Conservation (phyloP, 2,888 invertebrate species). For the Oxycera nigricornis region DNA sequence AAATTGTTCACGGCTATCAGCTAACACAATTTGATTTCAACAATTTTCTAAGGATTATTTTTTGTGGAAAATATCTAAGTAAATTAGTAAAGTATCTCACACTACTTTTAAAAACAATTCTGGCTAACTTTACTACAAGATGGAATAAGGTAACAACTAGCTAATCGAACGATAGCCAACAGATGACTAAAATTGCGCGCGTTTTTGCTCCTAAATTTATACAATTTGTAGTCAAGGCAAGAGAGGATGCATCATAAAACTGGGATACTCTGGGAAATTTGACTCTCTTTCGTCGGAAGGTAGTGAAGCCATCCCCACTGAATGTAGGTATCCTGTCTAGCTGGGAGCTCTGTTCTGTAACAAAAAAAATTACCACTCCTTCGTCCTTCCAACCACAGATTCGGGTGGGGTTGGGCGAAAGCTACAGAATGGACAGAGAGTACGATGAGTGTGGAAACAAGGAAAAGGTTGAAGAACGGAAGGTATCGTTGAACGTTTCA, state of each 20-base stretch:
- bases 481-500: neutral
- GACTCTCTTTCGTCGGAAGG: neutral
- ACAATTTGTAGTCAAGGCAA: conserved; percentile 30
- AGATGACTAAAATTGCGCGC: conserved; percentile 47
- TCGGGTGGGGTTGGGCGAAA: too few species aligned
- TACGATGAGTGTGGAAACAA: neutral
- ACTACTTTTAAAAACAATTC: neutral
- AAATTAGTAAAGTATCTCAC: too few species aligned
- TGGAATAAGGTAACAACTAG: conserved; percentile 38
- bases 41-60: neutral
- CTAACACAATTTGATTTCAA: neutral
- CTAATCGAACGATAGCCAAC: conserved; percentile 46
- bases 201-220: conserved; percentile 44
- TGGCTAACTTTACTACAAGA: conserved; percentile 8
- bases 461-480: conserved; percentile 22
- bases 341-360: neutral
- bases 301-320: neutral
- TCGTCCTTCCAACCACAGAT: neutral
- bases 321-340: conserved; percentile 8
- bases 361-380: neutral
- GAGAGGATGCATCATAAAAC: neutral
- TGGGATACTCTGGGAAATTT: neutral
- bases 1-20: neutral
- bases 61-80: neutral
- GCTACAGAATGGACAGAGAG: neutral